Evolutionary conservation across 2,113 vertebrate species (phyloP).

Genomic region (Mystacornis crossleyi): DNA sequence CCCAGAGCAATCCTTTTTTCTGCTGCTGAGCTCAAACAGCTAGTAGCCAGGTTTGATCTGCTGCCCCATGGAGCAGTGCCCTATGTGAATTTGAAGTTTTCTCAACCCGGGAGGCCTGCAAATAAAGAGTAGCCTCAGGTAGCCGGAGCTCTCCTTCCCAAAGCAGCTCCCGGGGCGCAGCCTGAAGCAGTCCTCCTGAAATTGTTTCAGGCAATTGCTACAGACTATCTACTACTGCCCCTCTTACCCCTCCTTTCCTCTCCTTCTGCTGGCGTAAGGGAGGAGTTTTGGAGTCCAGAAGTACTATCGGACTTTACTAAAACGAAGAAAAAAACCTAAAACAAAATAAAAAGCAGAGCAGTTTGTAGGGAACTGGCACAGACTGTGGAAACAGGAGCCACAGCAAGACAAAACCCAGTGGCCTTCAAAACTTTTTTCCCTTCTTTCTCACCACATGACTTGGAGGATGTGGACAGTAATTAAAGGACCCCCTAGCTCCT

Average conservation of each 20-base stretch:
- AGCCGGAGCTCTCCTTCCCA: conserved; percentile 71
- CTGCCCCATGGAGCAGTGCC: conserved; percentile 83
- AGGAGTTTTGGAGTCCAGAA: conserved; percentile 74
- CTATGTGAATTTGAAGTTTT: conserved; percentile 81
- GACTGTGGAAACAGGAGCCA: conserved; percentile 79
- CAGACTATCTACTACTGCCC: conserved; percentile 11
- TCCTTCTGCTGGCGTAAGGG: conserved; percentile 69
- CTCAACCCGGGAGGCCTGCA: conserved; percentile 75
- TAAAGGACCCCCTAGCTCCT: conserved; percentile 93
- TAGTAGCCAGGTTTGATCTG: conserved; percentile 89
- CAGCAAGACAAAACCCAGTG: conserved; percentile 83
- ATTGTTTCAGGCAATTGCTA: conserved; percentile 73
- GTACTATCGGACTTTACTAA: conserved; percentile 77
- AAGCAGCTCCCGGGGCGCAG: conserved; percentile 75
- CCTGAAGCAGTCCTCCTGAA: conserved; percentile 76
- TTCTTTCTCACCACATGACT: conserved; percentile 83
- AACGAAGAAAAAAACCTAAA: conserved; percentile 48
- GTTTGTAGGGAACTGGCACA: conserved; percentile 82
- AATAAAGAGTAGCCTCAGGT: conserved; percentile 76
- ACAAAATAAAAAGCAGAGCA: conserved; percentile 70
- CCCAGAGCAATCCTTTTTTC: conserved; percentile 87
- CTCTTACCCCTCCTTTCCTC: conserved; percentile 16
- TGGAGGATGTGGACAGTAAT: conserved; percentile 93
- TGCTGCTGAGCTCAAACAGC: conserved; percentile 86
- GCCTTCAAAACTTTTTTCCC: conserved; percentile 87